These are phyloP conservation scores for Formica exsecta DNA, from an alignment of 1,140 invertebrate species.

Conservation along the genomic window DNA sequence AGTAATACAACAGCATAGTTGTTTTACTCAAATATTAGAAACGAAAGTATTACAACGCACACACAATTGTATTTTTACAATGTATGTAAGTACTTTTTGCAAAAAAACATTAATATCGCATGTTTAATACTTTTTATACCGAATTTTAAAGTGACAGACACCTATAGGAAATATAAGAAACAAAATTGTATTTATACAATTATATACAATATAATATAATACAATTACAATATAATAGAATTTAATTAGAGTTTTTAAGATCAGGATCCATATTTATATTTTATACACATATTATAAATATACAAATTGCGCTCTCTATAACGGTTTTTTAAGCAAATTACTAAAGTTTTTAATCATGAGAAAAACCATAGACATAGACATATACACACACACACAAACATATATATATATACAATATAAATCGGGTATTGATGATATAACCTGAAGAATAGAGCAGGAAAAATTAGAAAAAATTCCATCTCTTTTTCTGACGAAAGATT, in stretches of 20 bases:
- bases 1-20: conserved; percentile 52
- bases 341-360: conserved; percentile 4
- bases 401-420: no score
- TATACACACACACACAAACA: no score
- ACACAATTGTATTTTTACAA: conserved; percentile 33
- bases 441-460: no score
- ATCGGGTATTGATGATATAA: no score
- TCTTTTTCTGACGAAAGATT: no score
- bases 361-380: no score
- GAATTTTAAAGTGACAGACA: conserved; percentile 2
- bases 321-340: conserved; percentile 27
- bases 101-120: conserved; percentile 53
- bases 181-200: conserved; percentile 14
- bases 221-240: not conserved
- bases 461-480: no score
- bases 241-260: conserved; percentile 11
- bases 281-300: conserved; percentile 11
- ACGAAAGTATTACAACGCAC: conserved; percentile 70
- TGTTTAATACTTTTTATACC: conserved; percentile 44
- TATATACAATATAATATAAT: no score
- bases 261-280: conserved; percentile 16
- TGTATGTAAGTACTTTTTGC: conserved; percentile 67
- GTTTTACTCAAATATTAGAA: conserved; percentile 69
- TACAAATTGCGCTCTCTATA: not conserved
- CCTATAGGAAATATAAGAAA: not conserved